Percentiles rank a stretch among this genome's conserved stretches.
Conservation (phyloP, 2,888 invertebrate genomes). For the Pristionchus fissidentatus region DNA sequence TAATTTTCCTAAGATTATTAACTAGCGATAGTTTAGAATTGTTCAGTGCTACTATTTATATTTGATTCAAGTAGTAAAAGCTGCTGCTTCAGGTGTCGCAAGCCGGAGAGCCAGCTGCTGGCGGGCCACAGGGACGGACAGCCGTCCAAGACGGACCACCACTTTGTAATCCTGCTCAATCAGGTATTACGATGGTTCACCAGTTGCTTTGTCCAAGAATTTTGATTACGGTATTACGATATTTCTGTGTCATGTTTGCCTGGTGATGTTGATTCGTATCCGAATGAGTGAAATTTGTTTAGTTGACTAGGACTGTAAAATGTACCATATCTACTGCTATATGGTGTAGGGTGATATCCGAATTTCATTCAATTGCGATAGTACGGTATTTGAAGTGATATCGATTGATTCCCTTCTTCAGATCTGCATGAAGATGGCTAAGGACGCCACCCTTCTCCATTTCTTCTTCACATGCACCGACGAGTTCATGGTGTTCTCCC, state of each 20-base stretch:
- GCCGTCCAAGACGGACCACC: conserved; percentile 64
- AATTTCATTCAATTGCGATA: background rate
- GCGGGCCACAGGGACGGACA: conserved; percentile 49
- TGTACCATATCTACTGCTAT: background rate
- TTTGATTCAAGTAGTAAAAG: too few relatives aligned
- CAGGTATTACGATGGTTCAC: conserved; percentile 62
- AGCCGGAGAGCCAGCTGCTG: conserved; percentile 36
- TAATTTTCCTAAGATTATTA: too few relatives aligned
- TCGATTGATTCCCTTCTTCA: conserved; percentile 44
- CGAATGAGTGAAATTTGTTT: background rate
- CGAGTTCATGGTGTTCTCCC: conserved; percentile 72
- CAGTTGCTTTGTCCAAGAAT: too few relatives aligned
- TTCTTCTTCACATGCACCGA: conserved; percentile 70
- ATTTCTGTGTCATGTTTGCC: conserved; percentile 16
- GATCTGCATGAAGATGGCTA: conserved; percentile 72
- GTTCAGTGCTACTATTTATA: too few relatives aligned
- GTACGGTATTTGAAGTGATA: background rate
- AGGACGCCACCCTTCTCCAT: conserved; percentile 70
- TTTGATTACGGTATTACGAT: too few relatives aligned
- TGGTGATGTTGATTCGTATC: conserved; percentile 30
- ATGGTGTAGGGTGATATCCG: background rate
- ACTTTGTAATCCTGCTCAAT: conserved; percentile 72
- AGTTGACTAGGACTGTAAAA: background rate
- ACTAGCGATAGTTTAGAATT: too few relatives aligned
- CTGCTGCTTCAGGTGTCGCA: conserved; percentile 45